phyloP scores from a whole-genome alignment of 2,113 vertebrate genomes.

The Gymnarchus niloticus region DNA sequence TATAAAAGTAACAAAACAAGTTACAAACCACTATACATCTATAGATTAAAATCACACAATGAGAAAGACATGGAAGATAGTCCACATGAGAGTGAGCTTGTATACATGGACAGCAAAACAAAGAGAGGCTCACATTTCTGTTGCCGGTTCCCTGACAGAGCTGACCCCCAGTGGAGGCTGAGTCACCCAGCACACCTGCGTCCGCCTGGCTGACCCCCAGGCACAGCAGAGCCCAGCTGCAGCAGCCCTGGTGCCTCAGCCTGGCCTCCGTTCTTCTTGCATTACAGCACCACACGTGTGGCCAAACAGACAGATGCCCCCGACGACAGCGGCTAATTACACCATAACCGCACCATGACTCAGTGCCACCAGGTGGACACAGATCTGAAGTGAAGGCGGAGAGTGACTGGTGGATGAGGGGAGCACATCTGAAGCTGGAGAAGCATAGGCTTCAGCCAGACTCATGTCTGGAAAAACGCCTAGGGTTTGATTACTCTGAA shows the following conservation, averaged over 20 bases:
- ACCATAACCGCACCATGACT: neutral
- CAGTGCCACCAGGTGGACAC: neutral
- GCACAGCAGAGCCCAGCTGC: slow-evolving; percentile 16
- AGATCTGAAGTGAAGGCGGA: neutral
- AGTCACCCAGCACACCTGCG: slow-evolving; percentile 9
- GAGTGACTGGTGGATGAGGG: neutral
- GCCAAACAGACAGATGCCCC: neutral
- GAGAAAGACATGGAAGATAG: neutral
- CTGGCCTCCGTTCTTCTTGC: neutral
- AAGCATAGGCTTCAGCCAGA: neutral
- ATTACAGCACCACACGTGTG: slow-evolving; percentile 5
- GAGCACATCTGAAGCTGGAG: neutral
- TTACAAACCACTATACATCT: neutral
- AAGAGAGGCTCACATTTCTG: neutral
- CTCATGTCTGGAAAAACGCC: neutral
- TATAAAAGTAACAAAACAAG: neutral
- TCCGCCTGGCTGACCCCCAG: neutral
- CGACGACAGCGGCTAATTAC: slow-evolving; percentile 17
- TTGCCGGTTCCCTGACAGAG: neutral
- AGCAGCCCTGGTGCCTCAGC: neutral
- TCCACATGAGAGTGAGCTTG: neutral
- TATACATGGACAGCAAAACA: neutral
- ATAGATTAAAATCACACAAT: neutral
- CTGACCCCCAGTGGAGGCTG: neutral
- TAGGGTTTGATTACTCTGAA: neutral